Evolutionary conservation across 2,888 invertebrate genomes (phyloP).

Genomic region (Protodeltote pygarga): DNA sequence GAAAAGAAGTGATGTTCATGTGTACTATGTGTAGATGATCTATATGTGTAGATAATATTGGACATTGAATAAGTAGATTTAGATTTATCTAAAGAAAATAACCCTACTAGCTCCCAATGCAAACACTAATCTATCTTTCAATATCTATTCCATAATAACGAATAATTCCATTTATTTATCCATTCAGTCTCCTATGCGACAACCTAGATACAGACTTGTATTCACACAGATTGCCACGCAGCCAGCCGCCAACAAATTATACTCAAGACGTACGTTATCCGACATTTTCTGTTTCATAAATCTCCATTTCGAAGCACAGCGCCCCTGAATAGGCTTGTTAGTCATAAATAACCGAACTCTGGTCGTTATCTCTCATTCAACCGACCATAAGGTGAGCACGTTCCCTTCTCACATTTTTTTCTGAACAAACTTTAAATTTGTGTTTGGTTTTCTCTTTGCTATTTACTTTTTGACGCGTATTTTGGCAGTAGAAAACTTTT

Average conservation of each 20-base stretch:
- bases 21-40: too few relatives aligned
- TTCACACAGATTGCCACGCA: slow-evolving; percentile 41
- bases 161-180: too few relatives aligned
- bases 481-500: slow-evolving; percentile 1
- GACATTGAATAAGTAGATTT: too few relatives aligned
- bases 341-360: slow-evolving; percentile 84
- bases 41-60: too few relatives aligned
- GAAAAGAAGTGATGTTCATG: too few relatives aligned
- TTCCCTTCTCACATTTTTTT: slow-evolving; percentile 46
- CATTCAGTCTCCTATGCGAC: too few relatives aligned
- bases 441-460: slow-evolving; percentile 49
- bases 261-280: slow-evolving; percentile 75
- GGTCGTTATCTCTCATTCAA: slow-evolving; percentile 83
- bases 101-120: too few relatives aligned
- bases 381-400: slow-evolving; percentile 65
- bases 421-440: slow-evolving; percentile 60
- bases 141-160: too few relatives aligned
- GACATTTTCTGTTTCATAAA: slow-evolving; percentile 84
- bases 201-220: too few relatives aligned
- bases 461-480: slow-evolving; percentile 32
- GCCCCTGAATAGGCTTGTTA: slow-evolving; percentile 84
- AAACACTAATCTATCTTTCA: too few relatives aligned
- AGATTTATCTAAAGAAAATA: too few relatives aligned
- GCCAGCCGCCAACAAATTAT: slow-evolving; percentile 67
- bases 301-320: slow-evolving; percentile 78